Conservation (phyloP, 2,888 invertebrate species). For the Gari tellinella region DNA sequence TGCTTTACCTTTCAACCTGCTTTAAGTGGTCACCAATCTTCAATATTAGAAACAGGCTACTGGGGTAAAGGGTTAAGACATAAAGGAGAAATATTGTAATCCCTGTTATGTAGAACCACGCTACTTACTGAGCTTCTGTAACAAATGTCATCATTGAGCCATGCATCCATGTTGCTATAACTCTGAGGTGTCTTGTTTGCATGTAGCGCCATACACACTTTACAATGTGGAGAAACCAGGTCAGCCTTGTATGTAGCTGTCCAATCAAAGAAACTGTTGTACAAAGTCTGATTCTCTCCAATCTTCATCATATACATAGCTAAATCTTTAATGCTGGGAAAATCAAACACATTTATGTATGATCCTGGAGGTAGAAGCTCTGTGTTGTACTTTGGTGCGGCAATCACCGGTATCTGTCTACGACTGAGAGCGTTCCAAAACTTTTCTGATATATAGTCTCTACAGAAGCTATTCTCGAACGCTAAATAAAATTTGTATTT, state of each 20-base stretch:
- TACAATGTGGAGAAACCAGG: conserved; percentile 59
- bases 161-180: conserved; percentile 55
- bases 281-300: conserved; percentile 59
- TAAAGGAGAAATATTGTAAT: no score
- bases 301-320: conserved; percentile 63
- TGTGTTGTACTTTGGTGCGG: conserved; percentile 57
- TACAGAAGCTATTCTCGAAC: conserved; percentile 72
- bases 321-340: conserved; percentile 49
- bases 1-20: no score
- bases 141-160: conserved; percentile 61
- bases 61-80: no score
- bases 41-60: no score
- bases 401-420: conserved; percentile 70
- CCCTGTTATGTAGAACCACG: no score
- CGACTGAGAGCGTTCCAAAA: conserved; percentile 65
- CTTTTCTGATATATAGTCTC: conserved; percentile 73
- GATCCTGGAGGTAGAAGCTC: conserved; percentile 50
- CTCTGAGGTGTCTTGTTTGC: conserved; percentile 56
- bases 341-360: conserved; percentile 62
- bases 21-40: no score
- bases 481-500: conserved; percentile 71
- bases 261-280: conserved; percentile 71
- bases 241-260: conserved; percentile 58
- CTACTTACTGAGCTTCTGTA: conserved; percentile 44
- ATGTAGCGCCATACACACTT: conserved; percentile 70